Conservation (phyloP, 2,888 invertebrate genomes). For the Caenorhabditis auriculariae region DNA sequence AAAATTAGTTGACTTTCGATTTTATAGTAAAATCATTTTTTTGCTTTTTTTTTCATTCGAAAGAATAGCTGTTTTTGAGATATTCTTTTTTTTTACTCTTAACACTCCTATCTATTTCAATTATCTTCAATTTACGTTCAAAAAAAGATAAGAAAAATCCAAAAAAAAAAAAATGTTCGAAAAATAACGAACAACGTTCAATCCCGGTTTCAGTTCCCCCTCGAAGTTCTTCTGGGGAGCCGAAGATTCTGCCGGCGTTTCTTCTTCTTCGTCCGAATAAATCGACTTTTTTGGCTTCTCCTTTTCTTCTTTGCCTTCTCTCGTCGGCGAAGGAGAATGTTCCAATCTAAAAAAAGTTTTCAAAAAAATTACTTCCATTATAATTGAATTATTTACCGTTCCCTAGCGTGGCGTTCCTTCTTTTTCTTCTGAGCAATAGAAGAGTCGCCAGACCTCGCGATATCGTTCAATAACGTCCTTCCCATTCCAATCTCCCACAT, state of each 20-base stretch:
- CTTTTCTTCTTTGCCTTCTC: slow-evolving; percentile 8
- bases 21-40: too few relatives aligned
- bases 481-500: slow-evolving; percentile 56
- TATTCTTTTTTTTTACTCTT: too few relatives aligned
- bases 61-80: too few relatives aligned
- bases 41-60: too few relatives aligned
- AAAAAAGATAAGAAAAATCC: too few relatives aligned
- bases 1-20: too few relatives aligned
- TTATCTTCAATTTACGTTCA: too few relatives aligned
- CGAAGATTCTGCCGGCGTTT: slow-evolving; percentile 4
- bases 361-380: not conserved
- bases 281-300: slow-evolving; percentile 24
- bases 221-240: slow-evolving; percentile 31
- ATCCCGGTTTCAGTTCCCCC: slow-evolving; percentile 42
- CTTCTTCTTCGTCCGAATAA: slow-evolving; percentile 35
- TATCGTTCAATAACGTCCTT: slow-evolving; percentile 43
- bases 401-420: slow-evolving; percentile 3
- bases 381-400: not conserved
- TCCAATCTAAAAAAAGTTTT: slow-evolving; percentile 13
- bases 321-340: slow-evolving; percentile 7
- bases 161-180: too few relatives aligned
- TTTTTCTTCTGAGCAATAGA: slow-evolving; percentile 11
- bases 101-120: too few relatives aligned
- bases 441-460: slow-evolving; percentile 30
- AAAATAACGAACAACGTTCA: slow-evolving; percentile 23